Percentiles rank a stretch among this genome's conserved stretches.
These are phyloP conservation scores for Glossophaga mutica DNA, from an alignment of 2,797 vertebrate species.

Conservation along the genomic window DNA sequence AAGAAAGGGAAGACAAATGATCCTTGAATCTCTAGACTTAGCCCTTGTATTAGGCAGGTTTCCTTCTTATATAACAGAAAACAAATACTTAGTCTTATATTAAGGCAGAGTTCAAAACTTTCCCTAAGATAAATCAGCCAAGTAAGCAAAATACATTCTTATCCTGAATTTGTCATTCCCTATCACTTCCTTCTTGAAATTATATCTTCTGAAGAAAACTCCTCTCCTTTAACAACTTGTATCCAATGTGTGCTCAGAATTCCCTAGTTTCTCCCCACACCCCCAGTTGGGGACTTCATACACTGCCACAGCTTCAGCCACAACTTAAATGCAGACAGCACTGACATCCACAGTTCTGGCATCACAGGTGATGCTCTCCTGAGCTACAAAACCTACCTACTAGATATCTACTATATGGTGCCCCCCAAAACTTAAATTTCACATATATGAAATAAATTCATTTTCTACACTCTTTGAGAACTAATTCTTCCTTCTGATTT, in stretches of 20 bases:
- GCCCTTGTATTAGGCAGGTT: not conserved
- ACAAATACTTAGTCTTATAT: not conserved
- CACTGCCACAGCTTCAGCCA: not conserved
- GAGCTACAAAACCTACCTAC: not conserved
- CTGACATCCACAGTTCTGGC: not conserved
- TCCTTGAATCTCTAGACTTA: not conserved
- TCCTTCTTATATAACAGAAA: not conserved
- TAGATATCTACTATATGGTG: not conserved
- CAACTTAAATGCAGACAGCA: not conserved
- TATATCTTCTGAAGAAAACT: not conserved
- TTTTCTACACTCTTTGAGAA: not conserved
- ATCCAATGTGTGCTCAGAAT: not conserved
- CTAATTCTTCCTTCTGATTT: not conserved
- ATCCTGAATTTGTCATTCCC: not conserved
- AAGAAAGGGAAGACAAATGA: not conserved
- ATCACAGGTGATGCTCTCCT: not conserved
- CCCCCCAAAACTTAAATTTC: not conserved
- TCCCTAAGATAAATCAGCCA: not conserved
- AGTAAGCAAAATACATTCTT: not conserved
- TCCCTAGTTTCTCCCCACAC: not conserved
- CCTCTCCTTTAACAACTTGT: not conserved
- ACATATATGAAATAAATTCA: not conserved
- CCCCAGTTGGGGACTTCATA: not conserved
- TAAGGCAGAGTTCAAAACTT: not conserved
- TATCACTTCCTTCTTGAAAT: constrained; percentile 11